A percentile compares a stretch with the other conserved stretches of the same genome.
phyloP scores from a whole-genome alignment of 30 jellyfish, hydroid and myxozoan genomes.

The Aurelia aurita region DNA sequence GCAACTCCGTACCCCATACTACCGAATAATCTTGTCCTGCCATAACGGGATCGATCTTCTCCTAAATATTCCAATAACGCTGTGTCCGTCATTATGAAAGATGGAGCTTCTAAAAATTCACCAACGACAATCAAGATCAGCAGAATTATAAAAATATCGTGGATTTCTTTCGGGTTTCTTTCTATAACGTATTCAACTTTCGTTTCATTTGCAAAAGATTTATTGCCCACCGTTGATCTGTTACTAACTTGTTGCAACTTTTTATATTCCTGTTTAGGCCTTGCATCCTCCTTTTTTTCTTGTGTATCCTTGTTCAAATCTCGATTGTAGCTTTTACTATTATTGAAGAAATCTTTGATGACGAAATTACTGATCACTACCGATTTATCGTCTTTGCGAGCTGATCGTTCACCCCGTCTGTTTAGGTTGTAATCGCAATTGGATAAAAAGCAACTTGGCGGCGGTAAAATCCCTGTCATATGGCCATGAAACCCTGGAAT shows the following conservation, averaged over 20 bases:
- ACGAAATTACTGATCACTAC: conserved; percentile 23
- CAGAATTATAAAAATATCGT: conserved; percentile 77
- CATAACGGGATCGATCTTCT: conserved; percentile 86
- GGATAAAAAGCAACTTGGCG: conserved; percentile 45
- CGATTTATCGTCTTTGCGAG: conserved; percentile 17
- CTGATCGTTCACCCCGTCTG: not conserved
- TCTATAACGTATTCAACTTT: conserved; percentile 66
- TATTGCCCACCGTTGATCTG: conserved; percentile 5
- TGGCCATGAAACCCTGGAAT: conserved; percentile 54
- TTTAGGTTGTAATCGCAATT: not conserved
- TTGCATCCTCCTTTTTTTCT: not conserved
- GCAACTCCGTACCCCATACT: conserved; percentile 99
- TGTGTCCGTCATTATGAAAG: conserved; percentile 95
- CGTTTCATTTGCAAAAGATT: not conserved
- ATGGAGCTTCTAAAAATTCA: conserved; percentile 99
- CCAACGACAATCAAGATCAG: conserved; percentile 89
- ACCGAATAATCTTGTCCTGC: conserved; percentile 95
- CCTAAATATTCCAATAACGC: conserved; percentile 96
- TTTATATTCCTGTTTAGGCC: not conserved
- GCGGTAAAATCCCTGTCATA: conserved; percentile 43
- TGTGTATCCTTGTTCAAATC: not conserved
- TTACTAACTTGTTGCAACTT: not conserved
- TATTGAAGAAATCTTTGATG: conserved; percentile 32
- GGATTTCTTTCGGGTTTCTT: conserved; percentile 79
- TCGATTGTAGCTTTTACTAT: conserved; percentile 21